Conservation (phyloP, 2,797 vertebrate species). For the Hyperoplus immaculatus region DNA sequence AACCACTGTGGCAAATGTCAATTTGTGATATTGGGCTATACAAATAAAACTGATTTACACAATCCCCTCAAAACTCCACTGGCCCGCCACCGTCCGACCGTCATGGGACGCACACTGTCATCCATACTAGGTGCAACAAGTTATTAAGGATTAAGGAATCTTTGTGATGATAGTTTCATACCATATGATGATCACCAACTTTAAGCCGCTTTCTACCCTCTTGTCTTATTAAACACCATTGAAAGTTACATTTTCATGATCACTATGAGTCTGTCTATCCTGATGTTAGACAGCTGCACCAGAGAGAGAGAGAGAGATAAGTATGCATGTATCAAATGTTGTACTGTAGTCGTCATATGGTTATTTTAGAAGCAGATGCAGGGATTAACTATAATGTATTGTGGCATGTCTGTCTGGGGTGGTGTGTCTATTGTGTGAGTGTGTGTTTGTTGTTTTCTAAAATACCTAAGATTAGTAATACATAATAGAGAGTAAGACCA, state of each 20-base stretch:
- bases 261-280: neutral
- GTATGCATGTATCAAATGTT: neutral
- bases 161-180: neutral
- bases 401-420: constrained; percentile 21
- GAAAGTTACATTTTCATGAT: neutral
- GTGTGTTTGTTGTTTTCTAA: constrained; percentile 34
- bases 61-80: neutral
- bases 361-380: constrained; percentile 32
- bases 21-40: too few species aligned
- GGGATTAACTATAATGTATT: constrained; percentile 8
- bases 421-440: constrained; percentile 11
- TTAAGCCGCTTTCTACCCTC: neutral
- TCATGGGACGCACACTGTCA: neutral
- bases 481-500: constrained; percentile 69
- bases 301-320: neutral
- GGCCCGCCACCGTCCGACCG: neutral
- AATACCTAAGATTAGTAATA: constrained; percentile 70
- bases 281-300: neutral
- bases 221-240: neutral
- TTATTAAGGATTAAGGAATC: neutral
- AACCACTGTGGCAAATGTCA: too few species aligned
- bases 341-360: neutral
- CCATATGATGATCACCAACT: neutral
- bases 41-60: neutral
- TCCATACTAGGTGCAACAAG: neutral